These are phyloP conservation scores for Antrozous pallidus DNA, from an alignment of 2,797 vertebrate species.

Conservation along the genomic window DNA sequence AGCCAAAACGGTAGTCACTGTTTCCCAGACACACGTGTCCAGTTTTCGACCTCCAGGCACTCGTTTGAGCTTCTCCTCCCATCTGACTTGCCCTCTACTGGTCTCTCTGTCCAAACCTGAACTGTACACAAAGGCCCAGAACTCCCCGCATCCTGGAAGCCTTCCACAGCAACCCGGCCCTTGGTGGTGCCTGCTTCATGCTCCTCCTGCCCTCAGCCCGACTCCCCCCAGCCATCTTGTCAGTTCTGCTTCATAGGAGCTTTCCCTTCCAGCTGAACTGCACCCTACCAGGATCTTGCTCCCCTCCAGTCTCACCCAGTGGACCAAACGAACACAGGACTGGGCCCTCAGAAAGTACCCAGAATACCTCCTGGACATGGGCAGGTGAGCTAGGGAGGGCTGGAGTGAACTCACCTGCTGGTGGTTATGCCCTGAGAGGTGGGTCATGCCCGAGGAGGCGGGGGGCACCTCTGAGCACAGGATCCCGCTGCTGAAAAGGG, in stretches of 20 bases:
- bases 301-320: background rate
- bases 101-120: background rate
- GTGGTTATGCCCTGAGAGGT: constrained; percentile 44
- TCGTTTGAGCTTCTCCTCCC: background rate
- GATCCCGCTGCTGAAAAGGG: constrained; percentile 65
- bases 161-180: background rate
- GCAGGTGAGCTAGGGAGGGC: background rate
- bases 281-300: background rate
- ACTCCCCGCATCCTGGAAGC: background rate
- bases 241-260: background rate
- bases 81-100: background rate
- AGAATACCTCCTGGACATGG: background rate
- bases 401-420: constrained; percentile 77
- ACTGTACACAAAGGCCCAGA: background rate
- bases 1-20: background rate
- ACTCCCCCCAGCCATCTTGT: background rate
- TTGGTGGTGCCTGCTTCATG: background rate
- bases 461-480: constrained; percentile 59
- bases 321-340: background rate
- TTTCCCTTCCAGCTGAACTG: background rate
- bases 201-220: background rate
- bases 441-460: background rate
- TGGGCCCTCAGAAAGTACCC: background rate
- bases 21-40: background rate
- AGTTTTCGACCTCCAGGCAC: background rate